Evolutionary conservation across 2,113 vertebrate genomes (phyloP).

Genomic region (Hyperopisus bebe): DNA sequence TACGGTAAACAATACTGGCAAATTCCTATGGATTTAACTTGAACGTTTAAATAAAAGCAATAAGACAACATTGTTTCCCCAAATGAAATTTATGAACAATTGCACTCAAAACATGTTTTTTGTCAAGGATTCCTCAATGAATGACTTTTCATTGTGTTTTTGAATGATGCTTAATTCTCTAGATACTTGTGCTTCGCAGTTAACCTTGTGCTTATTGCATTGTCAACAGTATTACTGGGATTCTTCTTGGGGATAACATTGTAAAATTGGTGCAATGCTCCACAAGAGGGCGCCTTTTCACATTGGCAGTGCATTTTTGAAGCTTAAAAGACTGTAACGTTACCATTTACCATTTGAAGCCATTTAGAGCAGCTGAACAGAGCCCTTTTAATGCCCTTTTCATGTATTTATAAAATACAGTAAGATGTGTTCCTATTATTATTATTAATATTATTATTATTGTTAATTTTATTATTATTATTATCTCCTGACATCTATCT

Average conservation of each 20-base stretch:
- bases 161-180: not conserved
- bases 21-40: not conserved
- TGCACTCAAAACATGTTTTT: not conserved
- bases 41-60: not conserved
- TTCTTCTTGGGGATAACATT: not conserved
- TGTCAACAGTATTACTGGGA: not conserved
- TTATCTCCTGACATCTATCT: not conserved
- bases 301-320: not conserved
- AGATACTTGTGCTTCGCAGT: not conserved
- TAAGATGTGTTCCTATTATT: not conserved
- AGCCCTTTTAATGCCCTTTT: not conserved
- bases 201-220: not conserved
- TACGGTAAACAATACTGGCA: not conserved
- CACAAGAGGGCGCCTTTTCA: slow-evolving; percentile 1
- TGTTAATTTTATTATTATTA: not conserved
- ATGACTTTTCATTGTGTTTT: not conserved
- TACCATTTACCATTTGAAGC: too few relatives aligned
- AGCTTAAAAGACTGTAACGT: not conserved
- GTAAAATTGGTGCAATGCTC: not conserved
- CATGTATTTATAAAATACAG: not conserved
- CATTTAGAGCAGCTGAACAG: not conserved
- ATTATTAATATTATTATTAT: not conserved
- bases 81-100: not conserved
- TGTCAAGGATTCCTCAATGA: not conserved
- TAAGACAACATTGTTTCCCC: not conserved